Base-by-base conservation (phyloP, 1,140 invertebrate genomes). In the Saccostrea cuccullata region DNA sequence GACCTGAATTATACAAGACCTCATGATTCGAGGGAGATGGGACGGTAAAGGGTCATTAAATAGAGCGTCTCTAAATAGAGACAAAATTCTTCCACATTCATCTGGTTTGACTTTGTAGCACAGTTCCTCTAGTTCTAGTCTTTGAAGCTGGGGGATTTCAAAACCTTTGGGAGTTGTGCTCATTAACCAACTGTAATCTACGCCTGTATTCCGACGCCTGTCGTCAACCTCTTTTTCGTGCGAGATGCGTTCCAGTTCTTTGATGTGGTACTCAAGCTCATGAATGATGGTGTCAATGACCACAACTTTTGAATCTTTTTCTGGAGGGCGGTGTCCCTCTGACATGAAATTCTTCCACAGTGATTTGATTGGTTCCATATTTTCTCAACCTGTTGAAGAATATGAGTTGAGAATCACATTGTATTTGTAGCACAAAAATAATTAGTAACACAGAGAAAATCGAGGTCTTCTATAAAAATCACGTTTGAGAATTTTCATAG, bases 171-270 rank as follows among this genome's bases (percentile, higher is more conserved):
- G 86, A 15, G 89, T 60, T 20, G 86, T 86, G 30, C 90, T 92
- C 2, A 94, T 90, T 12, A 94, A 90, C 94, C 94, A 94, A 70
- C 91, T 94, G 87, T 94, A 94, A 86, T 94, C 94, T 64, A 94
- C 94, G 23, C 92, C 93, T 55, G 90, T 92, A 20, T 90, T 87
- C 40, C 89, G 86, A 6, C 91, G 55, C 23, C 88, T 88, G 82
- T 92, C 83, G 73, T 94, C 92, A 20, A 89, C 89, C 36, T 93
- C 92, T 23, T 89, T 88, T 60, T 92, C 90, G 30, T 87, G 55
- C 9, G 87, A 47, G 0, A 89, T 26, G 20, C 86, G 67, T n/a
- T 93, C 91, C 12, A 91, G 47, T 64, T 94, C 93, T 87, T 91
- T 91, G 4, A 94, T 92, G 56, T 93, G 92, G 82, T 90, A 92